Evolutionary conservation across 2,888 invertebrate genomes (phyloP), one percentile per base, ranked within the genome.

Genomic region (Nemapogon koenigi): DNA sequence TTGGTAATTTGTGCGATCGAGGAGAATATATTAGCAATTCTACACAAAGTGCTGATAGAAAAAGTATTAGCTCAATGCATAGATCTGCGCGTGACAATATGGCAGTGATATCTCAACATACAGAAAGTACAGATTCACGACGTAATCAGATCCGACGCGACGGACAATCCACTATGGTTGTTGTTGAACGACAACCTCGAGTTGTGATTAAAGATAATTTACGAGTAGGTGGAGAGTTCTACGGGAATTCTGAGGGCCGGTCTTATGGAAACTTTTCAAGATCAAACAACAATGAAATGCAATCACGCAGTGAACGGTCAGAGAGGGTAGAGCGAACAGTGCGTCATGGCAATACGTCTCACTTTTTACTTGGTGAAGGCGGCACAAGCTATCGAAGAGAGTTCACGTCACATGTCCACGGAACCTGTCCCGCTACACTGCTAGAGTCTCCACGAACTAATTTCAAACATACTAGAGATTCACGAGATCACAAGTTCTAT

Each of bases 401-500:
- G 62, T 92, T 84, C 55, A 83, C 85, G 11, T 83, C 88, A 0
- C 81, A 86, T 44, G 81, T 81, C 37, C 86, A 86, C 46, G 89
- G 90, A 37, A 88, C 90, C 1, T 94, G 93, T 62, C 91, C 91
- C 0, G 92, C 91, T 22, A 83, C 90, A 19, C 75, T 91, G 45
- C 82, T 92, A 38, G 89, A 91, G 53, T 81, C 86, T 26, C 85
- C 88, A 40, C 82, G 84, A 45, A 86, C 90, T 40, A 89, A 89
- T 13, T 93, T 88, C 67, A 90, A 90, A 63, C 91, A 92, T 55
- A 91, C 91, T 16, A 82, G 91, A 45, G 90, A 93, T 61, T 90
- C 92, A 8, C 88, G 87, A 49, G 87, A 90, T 55, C 92, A 93
- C 65, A 91, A 90, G 61, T 92, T 91, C 62, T 93, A 91, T 60